Conservation (phyloP, 2,888 invertebrate species). For the Drosophila anomalata region DNA sequence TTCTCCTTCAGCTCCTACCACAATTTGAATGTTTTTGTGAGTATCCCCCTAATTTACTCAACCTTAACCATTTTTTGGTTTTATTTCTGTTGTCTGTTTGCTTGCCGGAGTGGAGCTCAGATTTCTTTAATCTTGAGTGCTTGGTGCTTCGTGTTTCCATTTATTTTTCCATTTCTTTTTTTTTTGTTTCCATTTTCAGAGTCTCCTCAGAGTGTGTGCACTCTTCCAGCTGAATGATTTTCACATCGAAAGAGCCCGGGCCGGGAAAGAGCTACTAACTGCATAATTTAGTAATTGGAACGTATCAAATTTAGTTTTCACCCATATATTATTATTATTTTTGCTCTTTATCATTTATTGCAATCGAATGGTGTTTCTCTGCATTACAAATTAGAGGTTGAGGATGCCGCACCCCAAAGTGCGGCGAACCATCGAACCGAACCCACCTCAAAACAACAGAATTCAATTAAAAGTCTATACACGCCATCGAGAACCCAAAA, state of each 20-base stretch:
- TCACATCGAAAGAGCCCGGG: conserved; percentile 52
- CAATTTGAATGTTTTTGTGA: conserved; percentile 13
- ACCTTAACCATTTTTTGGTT: conserved; percentile 49
- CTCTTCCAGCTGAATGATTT: conserved; percentile 81
- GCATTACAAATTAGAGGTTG: conserved; percentile 15
- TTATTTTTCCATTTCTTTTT: conserved; percentile 10
- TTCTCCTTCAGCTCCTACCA: background rate
- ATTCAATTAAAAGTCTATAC: conserved; percentile 75
- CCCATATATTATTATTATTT: conserved; percentile 13
- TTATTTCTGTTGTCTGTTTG: conserved; percentile 38
- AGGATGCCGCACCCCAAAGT: conserved; percentile 32
- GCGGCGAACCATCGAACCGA: background rate
- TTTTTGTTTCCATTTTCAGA: background rate
- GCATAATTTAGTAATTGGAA: conserved; percentile 79
- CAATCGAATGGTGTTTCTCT: conserved; percentile 21
- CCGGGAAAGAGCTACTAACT: conserved; percentile 49
- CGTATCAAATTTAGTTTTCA: conserved; percentile 60
- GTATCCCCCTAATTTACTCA: conserved; percentile 39
- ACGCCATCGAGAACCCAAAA: conserved; percentile 46
- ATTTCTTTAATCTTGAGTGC: conserved; percentile 37
- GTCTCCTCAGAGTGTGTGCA: conserved; percentile 55
- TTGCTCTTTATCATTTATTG: conserved; percentile 18
- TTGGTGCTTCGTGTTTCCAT: conserved; percentile 20
- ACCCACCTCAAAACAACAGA: conserved; percentile 42
- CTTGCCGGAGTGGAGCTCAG: conserved; percentile 26